These are phyloP conservation scores for Centropus bengalensis DNA, from an alignment of 2,113 vertebrate genomes.

Conservation along the genomic window DNA sequence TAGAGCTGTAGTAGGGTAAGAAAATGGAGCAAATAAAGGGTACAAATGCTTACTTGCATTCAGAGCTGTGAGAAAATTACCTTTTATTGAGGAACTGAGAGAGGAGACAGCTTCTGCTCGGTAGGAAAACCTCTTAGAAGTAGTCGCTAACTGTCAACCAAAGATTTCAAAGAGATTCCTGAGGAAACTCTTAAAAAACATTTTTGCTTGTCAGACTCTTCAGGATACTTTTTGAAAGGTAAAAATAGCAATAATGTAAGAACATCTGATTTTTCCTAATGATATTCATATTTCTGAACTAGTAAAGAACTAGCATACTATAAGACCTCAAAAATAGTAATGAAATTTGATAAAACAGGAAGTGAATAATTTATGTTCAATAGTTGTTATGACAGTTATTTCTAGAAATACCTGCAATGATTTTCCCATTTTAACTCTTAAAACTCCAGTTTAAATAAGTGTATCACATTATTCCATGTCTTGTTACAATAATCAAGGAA, in stretches of 20 bases:
- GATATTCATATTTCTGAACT: neutral
- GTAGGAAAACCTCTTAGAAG: neutral
- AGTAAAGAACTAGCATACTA: neutral
- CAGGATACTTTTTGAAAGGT: neutral
- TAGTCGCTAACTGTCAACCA: fast-evolving
- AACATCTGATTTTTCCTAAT: neutral
- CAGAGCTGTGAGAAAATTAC: neutral
- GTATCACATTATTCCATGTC: neutral
- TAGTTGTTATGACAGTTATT: neutral
- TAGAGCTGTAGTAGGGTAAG: neutral
- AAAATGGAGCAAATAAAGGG: neutral
- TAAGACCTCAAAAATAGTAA: neutral
- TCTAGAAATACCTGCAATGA: neutral
- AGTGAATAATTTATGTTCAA: neutral
- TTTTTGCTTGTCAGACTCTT: neutral
- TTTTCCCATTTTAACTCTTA: neutral
- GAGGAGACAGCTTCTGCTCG: neutral
- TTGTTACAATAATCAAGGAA: neutral
- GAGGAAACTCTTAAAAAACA: neutral
- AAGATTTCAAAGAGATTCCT: neutral
- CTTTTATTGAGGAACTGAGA: neutral
- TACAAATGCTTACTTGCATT: neutral
- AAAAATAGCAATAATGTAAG: neutral
- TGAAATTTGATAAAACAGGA: neutral
- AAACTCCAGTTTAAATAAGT: neutral